A percentile compares a stretch with the other conserved stretches of the same genome.
Evolutionary conservation across 2,797 vertebrate genomes (phyloP).

Genomic region (Poeciliopsis infans): DNA sequence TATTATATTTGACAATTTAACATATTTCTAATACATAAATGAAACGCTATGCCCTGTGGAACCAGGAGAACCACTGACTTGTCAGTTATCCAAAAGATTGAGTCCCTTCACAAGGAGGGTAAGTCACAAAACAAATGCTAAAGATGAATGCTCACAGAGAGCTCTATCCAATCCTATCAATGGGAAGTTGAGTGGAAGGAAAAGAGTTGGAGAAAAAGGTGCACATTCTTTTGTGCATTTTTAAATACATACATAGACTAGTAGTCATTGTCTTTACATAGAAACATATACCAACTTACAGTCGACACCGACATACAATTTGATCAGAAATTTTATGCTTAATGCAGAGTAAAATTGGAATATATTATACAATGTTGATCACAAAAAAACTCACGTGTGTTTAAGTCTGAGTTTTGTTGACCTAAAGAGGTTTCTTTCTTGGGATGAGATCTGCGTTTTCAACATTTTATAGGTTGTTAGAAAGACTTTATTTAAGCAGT

Average conservation of each 20-base stretch:
- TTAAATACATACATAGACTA: not conserved
- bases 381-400: not conserved
- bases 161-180: not conserved
- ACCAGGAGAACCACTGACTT: not conserved
- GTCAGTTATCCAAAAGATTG: not conserved
- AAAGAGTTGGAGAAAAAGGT: not conserved
- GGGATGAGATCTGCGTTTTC: constrained; percentile 38
- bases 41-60: not conserved
- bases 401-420: not conserved
- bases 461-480: constrained; percentile 70
- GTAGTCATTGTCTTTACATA: not conserved
- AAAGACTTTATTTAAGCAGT: constrained; percentile 77
- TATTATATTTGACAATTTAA: not conserved
- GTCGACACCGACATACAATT: not conserved
- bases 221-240: not conserved
- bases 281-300: not conserved
- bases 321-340: not conserved
- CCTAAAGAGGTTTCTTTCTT: not conserved
- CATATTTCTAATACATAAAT: not conserved
- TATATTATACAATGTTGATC: constrained; percentile 7
- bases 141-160: not conserved
- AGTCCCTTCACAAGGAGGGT: not conserved
- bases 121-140: not conserved
- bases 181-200: not conserved
- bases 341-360: not conserved